These are phyloP conservation scores for Salarias fasciatus DNA, from an alignment of 2,797 vertebrate species.

Conservation along the genomic window DNA sequence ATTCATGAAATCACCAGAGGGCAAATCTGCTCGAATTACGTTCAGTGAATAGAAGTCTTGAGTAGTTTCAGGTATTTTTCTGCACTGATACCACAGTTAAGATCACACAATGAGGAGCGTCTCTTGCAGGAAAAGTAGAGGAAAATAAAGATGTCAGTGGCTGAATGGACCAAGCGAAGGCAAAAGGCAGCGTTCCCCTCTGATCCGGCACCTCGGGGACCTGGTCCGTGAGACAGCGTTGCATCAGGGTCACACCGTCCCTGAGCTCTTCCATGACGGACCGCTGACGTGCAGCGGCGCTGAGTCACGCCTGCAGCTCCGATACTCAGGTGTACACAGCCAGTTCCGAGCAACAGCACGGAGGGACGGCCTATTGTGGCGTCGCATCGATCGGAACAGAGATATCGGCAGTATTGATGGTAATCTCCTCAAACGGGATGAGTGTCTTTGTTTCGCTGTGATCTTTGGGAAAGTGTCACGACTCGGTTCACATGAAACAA, in stretches of 20 bases:
- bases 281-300: slow-evolving; percentile 27
- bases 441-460: too few species aligned
- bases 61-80: neutral
- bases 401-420: neutral
- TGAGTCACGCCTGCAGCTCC: slow-evolving; percentile 51
- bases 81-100: neutral
- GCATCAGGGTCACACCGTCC: slow-evolving; percentile 58
- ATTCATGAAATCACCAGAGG: slow-evolving; percentile 21
- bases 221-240: slow-evolving; percentile 32
- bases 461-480: too few species aligned
- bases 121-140: too few species aligned
- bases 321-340: slow-evolving; percentile 42
- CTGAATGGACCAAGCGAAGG: neutral
- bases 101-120: neutral
- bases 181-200: slow-evolving; percentile 13
- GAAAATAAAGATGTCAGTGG: too few species aligned
- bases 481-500: too few species aligned
- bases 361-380: slow-evolving; percentile 1
- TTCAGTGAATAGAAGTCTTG: slow-evolving; percentile 7
- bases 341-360: slow-evolving; percentile 43
- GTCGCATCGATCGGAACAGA: slow-evolving; percentile 2
- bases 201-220: too few species aligned
- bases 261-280: slow-evolving; percentile 38
- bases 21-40: slow-evolving; percentile 25
- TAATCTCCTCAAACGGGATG: too few species aligned